Evolutionary conservation across 2,113 vertebrate species (phyloP).

Genomic region (Acrocephalus arundinaceus): DNA sequence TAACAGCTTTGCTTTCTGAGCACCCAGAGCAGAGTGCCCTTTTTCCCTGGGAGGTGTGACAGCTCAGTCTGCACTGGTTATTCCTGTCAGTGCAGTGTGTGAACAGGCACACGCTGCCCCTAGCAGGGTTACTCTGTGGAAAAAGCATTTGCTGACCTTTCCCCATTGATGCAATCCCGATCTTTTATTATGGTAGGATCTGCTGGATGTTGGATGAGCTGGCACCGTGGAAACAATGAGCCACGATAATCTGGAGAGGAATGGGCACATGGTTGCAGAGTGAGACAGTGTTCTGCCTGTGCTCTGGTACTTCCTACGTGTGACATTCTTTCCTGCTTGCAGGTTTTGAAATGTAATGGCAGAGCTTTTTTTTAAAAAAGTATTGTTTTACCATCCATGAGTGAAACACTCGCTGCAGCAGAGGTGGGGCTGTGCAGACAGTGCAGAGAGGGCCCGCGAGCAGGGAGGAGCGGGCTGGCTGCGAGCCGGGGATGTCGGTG

Average conservation of each 20-base stretch:
- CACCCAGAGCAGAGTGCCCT: not conserved
- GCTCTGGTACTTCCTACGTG: fast-evolving
- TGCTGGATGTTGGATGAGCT: not conserved
- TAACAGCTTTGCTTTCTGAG: not conserved
- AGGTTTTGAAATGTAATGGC: not conserved
- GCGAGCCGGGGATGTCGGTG: not conserved
- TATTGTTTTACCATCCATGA: not conserved
- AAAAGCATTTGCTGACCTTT: not conserved
- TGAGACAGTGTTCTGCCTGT: not conserved
- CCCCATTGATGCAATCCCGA: not conserved
- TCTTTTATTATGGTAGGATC: not conserved
- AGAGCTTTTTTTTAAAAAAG: too few relatives aligned
- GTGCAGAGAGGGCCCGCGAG: not conserved
- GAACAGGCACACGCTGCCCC: not conserved
- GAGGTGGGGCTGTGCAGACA: not conserved
- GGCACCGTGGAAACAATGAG: not conserved
- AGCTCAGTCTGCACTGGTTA: fast-evolving
- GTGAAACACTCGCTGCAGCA: not conserved
- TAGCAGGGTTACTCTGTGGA: not conserved
- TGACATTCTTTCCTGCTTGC: not conserved
- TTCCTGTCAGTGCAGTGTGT: not conserved
- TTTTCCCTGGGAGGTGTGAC: fast-evolving
- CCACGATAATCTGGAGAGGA: not conserved
- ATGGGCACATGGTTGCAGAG: fast-evolving
- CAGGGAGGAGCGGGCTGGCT: not conserved